A percentile compares a stretch with the other conserved stretches of the same genome.
These are phyloP conservation scores for Neoscelio sp. DNA, from an alignment of 2,888 invertebrate genomes.

Conservation along the genomic window DNA sequence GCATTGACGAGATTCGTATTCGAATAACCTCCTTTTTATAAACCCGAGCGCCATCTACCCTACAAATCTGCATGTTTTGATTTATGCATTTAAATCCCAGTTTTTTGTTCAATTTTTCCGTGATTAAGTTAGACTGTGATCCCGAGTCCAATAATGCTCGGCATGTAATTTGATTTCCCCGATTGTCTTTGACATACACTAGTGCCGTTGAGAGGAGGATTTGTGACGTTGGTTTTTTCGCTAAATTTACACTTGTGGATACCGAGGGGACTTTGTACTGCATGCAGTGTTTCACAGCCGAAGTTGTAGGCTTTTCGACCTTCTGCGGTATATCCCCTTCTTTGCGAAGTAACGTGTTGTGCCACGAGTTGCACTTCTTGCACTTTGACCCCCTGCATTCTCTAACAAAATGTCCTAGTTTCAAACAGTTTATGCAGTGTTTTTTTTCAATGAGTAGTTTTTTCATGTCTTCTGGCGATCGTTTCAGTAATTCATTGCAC, in stretches of 20 bases:
- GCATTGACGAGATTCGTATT: too few species aligned
- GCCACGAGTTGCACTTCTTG: not conserved
- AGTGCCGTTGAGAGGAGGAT: not conserved
- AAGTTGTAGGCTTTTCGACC: too few species aligned
- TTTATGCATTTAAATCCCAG: not conserved
- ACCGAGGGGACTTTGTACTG: too few species aligned
- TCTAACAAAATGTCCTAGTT: not conserved
- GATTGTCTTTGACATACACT: not conserved
- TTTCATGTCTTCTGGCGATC: constrained; percentile 4
- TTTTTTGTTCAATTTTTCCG: not conserved
- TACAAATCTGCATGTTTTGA: not conserved
- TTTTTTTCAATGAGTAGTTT: not conserved
- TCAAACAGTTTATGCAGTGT: constrained; percentile 7
- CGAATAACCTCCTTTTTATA: too few species aligned
- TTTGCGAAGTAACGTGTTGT: constrained; percentile 2
- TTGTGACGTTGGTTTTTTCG: not conserved
- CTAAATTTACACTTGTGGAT: not conserved
- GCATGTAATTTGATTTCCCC: not conserved
- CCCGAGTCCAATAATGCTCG: constrained; percentile 6
- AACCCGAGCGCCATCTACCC: not conserved
- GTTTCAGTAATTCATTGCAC: constrained; percentile 4
- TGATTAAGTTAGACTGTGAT: not conserved
- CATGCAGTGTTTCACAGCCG: too few species aligned
- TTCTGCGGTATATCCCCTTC: not conserved
- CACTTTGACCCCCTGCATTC: not conserved